Conservation (phyloP, 2,113 vertebrate genomes). For the Guaruba guarouba region DNA sequence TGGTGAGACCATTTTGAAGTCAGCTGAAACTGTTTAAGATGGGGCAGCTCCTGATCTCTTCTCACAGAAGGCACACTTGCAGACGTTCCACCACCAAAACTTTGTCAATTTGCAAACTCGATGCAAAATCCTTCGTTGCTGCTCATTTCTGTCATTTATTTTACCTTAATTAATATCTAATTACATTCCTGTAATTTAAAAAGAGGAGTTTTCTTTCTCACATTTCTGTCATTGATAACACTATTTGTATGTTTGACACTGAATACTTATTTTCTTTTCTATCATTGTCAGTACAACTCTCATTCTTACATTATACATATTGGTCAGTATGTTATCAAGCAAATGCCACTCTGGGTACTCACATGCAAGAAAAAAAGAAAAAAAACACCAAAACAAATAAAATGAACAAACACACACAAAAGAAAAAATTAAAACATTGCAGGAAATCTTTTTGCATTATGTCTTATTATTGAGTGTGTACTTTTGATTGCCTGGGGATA, state of each 20-base stretch:
- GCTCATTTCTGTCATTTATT: not conserved
- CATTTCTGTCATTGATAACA: not conserved
- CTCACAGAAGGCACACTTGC: not conserved
- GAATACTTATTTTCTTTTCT: not conserved
- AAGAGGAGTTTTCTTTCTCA: not conserved
- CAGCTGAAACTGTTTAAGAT: not conserved
- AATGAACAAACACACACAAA: not conserved
- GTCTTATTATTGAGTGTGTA: not conserved
- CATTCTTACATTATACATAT: not conserved
- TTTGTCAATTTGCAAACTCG: not conserved
- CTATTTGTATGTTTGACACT: not conserved
- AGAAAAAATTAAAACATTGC: not conserved
- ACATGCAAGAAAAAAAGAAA: not conserved
- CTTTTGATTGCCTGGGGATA: not conserved
- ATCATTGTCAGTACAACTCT: not conserved
- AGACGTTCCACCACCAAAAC: not conserved
- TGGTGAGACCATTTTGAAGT: not conserved
- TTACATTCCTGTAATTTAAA: not conserved
- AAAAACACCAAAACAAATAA: not conserved
- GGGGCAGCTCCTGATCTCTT: not conserved
- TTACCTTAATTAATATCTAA: not conserved
- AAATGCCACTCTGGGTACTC: not conserved
- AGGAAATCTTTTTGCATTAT: not conserved
- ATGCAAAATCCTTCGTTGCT: not conserved
- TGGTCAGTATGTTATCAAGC: not conserved